Conservation (phyloP, 2,797 vertebrate species). For the Darevskia mixta region DNA sequence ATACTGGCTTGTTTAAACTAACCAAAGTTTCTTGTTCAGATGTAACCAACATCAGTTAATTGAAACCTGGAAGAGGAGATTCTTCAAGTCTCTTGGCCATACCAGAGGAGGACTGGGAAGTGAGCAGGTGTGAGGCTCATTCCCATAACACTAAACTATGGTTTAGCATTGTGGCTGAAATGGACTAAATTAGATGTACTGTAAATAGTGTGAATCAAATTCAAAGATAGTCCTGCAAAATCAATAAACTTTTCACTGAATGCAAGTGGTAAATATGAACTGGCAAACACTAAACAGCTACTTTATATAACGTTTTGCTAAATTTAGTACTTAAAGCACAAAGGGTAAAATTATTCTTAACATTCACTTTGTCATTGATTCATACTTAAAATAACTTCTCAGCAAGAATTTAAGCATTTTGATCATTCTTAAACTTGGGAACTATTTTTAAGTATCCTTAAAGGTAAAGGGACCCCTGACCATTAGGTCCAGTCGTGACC, state of each 20-base stretch:
- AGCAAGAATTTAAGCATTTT: not conserved
- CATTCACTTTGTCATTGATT: not conserved
- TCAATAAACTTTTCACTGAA: not conserved
- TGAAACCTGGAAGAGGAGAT: not conserved
- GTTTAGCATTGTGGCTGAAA: not conserved
- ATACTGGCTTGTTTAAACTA: not conserved
- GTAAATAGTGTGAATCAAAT: not conserved
- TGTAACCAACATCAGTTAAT: not conserved
- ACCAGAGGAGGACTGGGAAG: not conserved
- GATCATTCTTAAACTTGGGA: not conserved
- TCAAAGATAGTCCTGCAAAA: not conserved
- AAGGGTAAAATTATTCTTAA: not conserved
- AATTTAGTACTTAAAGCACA: not conserved
- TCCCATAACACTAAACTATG: not conserved
- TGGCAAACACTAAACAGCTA: slow-evolving; percentile 23
- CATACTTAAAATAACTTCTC: not conserved
- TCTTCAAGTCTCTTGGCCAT: not conserved
- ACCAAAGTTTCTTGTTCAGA: not conserved
- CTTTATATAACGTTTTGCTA: not conserved
- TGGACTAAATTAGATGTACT: not conserved
- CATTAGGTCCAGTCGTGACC: no score
- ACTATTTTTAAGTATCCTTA: not conserved
- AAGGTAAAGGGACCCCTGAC: no score
- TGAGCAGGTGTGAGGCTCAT: not conserved
- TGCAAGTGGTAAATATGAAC: not conserved